Base-by-base conservation (phyloP, 2,888 invertebrate species). In the Sepiola atlantica region DNA sequence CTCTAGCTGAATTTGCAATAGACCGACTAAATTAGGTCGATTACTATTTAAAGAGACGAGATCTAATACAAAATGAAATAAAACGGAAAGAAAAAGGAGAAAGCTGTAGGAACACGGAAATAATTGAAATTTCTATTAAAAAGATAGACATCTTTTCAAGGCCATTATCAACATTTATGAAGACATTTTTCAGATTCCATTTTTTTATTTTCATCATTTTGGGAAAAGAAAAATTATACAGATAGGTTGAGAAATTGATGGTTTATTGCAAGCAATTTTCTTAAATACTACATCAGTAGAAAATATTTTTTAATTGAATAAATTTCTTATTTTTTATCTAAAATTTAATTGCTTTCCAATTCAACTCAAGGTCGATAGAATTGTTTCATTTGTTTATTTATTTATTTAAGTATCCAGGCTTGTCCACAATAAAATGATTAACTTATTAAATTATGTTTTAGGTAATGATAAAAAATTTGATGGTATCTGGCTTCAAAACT, bases 391-490 rank as follows among this genome's bases (percentile, higher is more conserved):
- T 32, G 28, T 10, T 10, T 77, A 28, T 77, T 14, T 77, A n/a
- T 77, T 1, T 77, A n/a, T 32, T n/a, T 32, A n/a, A 77, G 77
- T n/a, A 77, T 32, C 3, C 32, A 8, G 45, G 16, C 32, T 21
- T n/a, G 16, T n/a, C n/a, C n/a, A 77, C 77, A 77, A 32, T n/a
- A 77, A 16, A 77, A 32, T 77, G 77, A 12, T n/a, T 12, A 77
- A 77, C n/a, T 32, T 77, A 12, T n/a, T 12, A 77, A 77, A 77
- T 32, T 77, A 18, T 77, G 14, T 77, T n/a, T 77, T 77, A n/a
- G 32, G n/a, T n/a, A 77, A n/a, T 77, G 77, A 77, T 77, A n/a
- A 77, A 77, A 77, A 77, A 77, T 77, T 77, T 77, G 77, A 77
- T n/a, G 77, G 16, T 77, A 77, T 24, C 28, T 24, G 24, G 28